Evolutionary conservation across 2,113 vertebrate genomes (phyloP).

Genomic region (Struthidea cinerea): DNA sequence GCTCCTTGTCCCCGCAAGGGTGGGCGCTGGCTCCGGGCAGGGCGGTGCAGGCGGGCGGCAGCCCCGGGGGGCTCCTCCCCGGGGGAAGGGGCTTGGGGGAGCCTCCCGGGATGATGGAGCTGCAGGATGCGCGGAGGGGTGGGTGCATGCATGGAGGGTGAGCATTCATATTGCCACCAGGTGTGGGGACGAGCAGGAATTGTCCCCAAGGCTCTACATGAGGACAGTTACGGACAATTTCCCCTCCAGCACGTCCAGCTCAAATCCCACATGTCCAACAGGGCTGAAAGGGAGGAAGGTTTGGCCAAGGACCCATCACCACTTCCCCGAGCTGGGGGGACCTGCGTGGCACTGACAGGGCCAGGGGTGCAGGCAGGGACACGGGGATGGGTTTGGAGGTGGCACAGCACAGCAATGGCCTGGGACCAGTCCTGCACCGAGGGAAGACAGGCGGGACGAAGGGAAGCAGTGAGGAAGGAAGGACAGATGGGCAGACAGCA

Average conservation of each 20-base stretch:
- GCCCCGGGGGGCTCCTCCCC: neutral
- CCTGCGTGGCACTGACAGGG: no score
- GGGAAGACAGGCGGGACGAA: neutral
- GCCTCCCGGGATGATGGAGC: neutral
- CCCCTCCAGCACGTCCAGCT: neutral
- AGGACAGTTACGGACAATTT: neutral
- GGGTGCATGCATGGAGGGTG: accelerated
- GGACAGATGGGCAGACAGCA: neutral
- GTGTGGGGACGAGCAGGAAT: neutral
- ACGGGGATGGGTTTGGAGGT: neutral
- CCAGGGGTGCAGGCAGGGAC: neutral
- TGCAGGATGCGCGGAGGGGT: neutral
- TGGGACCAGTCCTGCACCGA: neutral
- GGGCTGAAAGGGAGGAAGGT: neutral
- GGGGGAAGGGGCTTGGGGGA: neutral
- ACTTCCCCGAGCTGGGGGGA: neutral
- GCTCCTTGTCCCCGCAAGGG: neutral
- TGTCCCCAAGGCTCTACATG: neutral
- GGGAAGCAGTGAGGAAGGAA: neutral
- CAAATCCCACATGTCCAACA: neutral
- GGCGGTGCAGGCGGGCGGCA: accelerated
- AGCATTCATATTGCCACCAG: neutral
- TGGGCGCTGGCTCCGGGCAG: neutral
- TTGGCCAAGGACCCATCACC: neutral
- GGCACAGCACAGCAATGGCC: neutral